Conservation (phyloP, 2,888 invertebrate genomes). For the Andricus curvator region DNA sequence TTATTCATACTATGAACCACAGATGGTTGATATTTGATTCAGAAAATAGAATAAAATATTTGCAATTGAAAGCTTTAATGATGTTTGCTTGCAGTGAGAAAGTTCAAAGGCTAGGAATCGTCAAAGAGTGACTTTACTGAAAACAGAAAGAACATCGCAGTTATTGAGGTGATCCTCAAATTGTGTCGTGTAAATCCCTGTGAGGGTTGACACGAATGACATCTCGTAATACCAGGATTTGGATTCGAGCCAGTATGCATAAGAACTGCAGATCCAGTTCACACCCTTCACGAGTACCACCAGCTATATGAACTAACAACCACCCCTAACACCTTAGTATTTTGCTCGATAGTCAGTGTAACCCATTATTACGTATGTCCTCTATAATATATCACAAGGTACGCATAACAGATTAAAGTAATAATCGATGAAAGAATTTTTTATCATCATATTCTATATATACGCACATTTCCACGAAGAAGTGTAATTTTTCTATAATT, state of each 20-base stretch:
- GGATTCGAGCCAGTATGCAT: constrained; percentile 74
- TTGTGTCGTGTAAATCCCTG: constrained; percentile 59
- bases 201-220: constrained; percentile 70
- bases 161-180: constrained; percentile 52
- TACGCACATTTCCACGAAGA: too few relatives aligned
- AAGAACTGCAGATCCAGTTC: constrained; percentile 72
- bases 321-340: constrained; percentile 20
- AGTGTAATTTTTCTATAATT: too few relatives aligned
- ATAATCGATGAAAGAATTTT: too few relatives aligned
- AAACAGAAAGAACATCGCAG: constrained; percentile 44
- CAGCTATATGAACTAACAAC: constrained; percentile 30
- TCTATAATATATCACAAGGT: constrained; percentile 4
- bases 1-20: background rate
- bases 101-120: constrained; percentile 28
- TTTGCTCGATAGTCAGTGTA: constrained; percentile 17
- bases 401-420: background rate
- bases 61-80: constrained; percentile 25
- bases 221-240: constrained; percentile 73
- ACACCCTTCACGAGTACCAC: constrained; percentile 51
- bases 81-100: constrained; percentile 24
- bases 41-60: background rate
- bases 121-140: constrained; percentile 25
- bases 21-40: background rate
- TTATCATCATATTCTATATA: too few relatives aligned
- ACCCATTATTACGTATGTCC: background rate